These are phyloP conservation scores for Dipodomys spectabilis DNA, from an alignment of 2,113 vertebrate species.

Conservation along the genomic window DNA sequence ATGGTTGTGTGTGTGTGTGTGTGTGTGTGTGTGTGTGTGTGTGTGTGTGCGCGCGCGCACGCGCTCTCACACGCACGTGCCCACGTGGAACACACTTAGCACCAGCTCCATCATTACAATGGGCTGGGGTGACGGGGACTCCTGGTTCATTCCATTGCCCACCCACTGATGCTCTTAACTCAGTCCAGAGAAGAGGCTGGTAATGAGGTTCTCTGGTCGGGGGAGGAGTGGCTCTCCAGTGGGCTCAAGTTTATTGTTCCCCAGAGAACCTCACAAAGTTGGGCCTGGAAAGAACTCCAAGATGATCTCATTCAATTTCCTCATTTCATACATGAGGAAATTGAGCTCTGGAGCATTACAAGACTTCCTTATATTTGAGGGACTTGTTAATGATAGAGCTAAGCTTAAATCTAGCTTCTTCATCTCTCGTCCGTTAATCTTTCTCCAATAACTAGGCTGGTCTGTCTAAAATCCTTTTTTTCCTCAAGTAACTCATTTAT, in stretches of 20 bases:
- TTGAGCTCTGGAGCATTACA: conserved; percentile 33
- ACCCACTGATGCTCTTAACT: background rate
- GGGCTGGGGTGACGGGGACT: rapidly evolving
- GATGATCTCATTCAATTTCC: conserved; percentile 58
- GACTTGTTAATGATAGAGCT: background rate
- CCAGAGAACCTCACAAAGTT: conserved; percentile 44
- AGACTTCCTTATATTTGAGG: conserved; percentile 27
- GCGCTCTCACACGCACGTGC: too few species aligned
- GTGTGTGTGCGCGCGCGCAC: background rate
- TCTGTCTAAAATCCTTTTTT: conserved; percentile 3
- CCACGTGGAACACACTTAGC: too few species aligned
- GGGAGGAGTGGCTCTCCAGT: background rate
- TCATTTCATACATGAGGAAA: conserved; percentile 66
- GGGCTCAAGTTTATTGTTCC: conserved; percentile 9
- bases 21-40: background rate
- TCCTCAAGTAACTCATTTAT: background rate
- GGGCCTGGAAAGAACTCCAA: conserved; percentile 18
- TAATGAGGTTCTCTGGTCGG: background rate
- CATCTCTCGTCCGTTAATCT: background rate
- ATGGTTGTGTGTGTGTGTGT: rapidly evolving
- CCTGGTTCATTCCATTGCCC: background rate
- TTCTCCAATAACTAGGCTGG: background rate
- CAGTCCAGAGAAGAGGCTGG: background rate
- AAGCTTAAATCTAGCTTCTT: background rate
- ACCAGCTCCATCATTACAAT: too few species aligned